Conservation (phyloP, 2,113 vertebrate species). For the Trichechus manatus region DNA sequence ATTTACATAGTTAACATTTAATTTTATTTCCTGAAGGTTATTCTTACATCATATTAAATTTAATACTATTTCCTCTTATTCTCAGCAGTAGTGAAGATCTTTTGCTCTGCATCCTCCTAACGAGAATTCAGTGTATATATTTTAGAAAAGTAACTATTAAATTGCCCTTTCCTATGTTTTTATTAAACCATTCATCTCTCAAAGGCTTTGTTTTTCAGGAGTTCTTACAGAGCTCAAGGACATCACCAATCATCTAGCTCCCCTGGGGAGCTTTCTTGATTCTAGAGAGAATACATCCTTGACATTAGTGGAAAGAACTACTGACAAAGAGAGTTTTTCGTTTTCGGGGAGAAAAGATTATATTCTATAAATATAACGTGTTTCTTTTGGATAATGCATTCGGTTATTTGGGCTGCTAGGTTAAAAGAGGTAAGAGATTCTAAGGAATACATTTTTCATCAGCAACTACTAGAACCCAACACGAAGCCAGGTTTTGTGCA, state of each 20-base stretch:
- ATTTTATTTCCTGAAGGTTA: not conserved
- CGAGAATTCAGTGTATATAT: not conserved
- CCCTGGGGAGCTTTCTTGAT: not conserved
- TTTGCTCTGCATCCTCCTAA: not conserved
- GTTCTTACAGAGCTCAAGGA: not conserved
- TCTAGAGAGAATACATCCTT: not conserved
- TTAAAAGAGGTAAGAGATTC: not conserved
- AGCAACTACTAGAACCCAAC: not conserved
- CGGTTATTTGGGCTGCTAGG: not conserved
- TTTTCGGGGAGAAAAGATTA: not conserved
- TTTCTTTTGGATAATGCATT: not conserved
- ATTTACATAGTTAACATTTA: not conserved
- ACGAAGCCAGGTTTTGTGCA: not conserved
- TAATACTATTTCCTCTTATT: not conserved
- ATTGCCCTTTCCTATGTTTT: not conserved
- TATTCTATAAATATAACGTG: not conserved
- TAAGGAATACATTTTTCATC: conserved; percentile 22
- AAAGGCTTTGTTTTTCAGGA: not conserved
- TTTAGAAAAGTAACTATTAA: not conserved
- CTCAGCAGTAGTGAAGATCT: not conserved
- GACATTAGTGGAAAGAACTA: not conserved
- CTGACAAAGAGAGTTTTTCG: not conserved
- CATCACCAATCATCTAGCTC: not conserved
- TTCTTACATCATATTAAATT: not conserved
- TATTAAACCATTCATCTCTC: not conserved